A percentile compares a stretch with the other conserved stretches of the same genome.
These are phyloP conservation scores for Ormyrus pomaceus DNA, from an alignment of 2,888 invertebrate species.

Conservation along the genomic window DNA sequence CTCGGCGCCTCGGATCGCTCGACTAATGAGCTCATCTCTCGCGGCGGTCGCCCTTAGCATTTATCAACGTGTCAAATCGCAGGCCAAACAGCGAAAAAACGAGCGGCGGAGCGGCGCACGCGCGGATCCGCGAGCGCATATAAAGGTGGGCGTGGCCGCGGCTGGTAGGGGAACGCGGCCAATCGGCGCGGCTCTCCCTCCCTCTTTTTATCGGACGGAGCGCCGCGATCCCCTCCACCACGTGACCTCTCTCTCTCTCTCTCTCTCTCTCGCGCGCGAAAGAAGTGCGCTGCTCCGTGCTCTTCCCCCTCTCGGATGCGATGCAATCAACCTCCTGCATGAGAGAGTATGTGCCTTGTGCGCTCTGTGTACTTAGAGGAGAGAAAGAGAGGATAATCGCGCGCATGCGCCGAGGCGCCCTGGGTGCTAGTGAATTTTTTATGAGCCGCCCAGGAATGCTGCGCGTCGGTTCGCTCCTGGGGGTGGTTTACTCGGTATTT, in stretches of 20 bases:
- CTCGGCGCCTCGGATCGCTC: not conserved
- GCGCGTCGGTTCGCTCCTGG: too few relatives aligned
- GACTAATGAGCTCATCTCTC: conserved; percentile 20
- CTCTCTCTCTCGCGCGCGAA: too few relatives aligned
- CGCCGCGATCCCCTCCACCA: conserved; percentile 55
- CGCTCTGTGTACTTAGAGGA: too few relatives aligned
- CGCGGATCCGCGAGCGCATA: conserved; percentile 43
- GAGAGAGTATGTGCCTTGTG: too few relatives aligned
- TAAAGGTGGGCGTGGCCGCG: conserved; percentile 68
- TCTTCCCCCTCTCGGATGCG: too few relatives aligned
- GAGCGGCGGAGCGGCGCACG: conserved; percentile 3
- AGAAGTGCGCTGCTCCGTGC: too few relatives aligned
- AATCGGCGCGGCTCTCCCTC: conserved; percentile 63
- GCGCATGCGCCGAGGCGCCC: too few relatives aligned
- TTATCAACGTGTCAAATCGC: conserved; percentile 40
- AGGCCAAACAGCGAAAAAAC: conserved; percentile 5
- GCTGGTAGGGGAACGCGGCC: conserved; percentile 58
- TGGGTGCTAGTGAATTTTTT: too few relatives aligned
- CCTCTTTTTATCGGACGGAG: conserved; percentile 60
- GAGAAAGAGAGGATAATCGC: too few relatives aligned
- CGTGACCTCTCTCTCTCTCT: conserved; percentile 49
- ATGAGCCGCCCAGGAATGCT: too few relatives aligned
- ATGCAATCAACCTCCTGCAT: too few relatives aligned
- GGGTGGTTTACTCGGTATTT: too few relatives aligned
- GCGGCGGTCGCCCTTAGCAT: not conserved